A percentile compares a stretch with the other conserved stretches of the same genome.
These are phyloP conservation scores for Branchellion lobata DNA, from an alignment of 2,888 invertebrate species.

Conservation along the genomic window DNA sequence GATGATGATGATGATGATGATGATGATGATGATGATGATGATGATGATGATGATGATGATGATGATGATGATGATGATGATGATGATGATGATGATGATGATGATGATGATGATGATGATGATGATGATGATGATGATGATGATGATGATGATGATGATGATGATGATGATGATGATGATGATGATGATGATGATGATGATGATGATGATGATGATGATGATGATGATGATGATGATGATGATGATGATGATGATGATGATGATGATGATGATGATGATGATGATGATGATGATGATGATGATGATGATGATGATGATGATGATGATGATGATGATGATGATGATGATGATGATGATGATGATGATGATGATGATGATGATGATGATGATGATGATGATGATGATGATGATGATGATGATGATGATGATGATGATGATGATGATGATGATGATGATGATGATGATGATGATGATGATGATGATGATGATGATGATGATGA, in stretches of 20 bases:
- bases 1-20: no score
- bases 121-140: slow-evolving; percentile 60
- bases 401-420: slow-evolving; percentile 13
- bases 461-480: slow-evolving; percentile 19
- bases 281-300: slow-evolving; percentile 12
- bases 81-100: slow-evolving; percentile 24
- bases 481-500: no score
- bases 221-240: slow-evolving; percentile 18
- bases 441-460: slow-evolving; percentile 23
- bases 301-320: slow-evolving; percentile 25
- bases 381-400: slow-evolving; percentile 17
- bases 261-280: slow-evolving; percentile 21
- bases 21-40: no score
- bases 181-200: slow-evolving; percentile 20
- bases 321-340: slow-evolving; percentile 18
- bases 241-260: slow-evolving; percentile 23
- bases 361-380: slow-evolving; percentile 60
- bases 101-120: slow-evolving; percentile 28
- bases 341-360: slow-evolving; percentile 36
- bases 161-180: slow-evolving; percentile 13
- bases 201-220: slow-evolving; percentile 15
- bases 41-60: slow-evolving; percentile 15
- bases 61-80: slow-evolving; percentile 27
- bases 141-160: slow-evolving; percentile 21
- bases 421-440: slow-evolving; percentile 24